Evolutionary conservation across 2,113 vertebrate genomes (phyloP).

Genomic region (Larimichthys crocea): DNA sequence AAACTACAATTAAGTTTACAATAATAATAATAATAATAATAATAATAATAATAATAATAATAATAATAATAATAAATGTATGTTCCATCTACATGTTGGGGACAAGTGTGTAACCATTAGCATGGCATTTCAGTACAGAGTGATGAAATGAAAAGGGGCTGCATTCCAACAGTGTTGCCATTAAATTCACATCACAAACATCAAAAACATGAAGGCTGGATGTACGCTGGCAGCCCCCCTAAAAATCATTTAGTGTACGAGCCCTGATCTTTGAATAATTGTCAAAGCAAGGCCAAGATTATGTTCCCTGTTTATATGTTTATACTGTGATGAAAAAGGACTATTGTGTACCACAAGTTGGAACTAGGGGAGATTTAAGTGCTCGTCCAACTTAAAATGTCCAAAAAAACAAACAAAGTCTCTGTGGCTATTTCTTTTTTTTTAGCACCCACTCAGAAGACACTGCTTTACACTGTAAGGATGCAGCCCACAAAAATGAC

Average conservation of each 20-base stretch:
- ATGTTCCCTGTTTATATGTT: neutral
- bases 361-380: neutral
- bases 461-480: conserved; percentile 46
- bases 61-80: neutral
- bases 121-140: conserved; percentile 40
- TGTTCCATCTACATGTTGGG: conserved; percentile 4
- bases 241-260: neutral
- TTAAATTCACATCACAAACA: neutral
- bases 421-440: neutral
- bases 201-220: neutral
- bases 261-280: neutral
- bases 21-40: no score
- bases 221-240: neutral
- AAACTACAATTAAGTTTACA: neutral
- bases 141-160: conserved; percentile 66
- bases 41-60: no score
- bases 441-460: neutral
- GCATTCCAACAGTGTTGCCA: conserved; percentile 68
- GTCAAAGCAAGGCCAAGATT: neutral
- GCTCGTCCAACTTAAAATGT: neutral
- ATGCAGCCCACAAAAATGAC: conserved; percentile 71
- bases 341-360: neutral
- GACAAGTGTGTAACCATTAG: conserved; percentile 30
- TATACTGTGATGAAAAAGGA: neutral
- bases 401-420: neutral